Evolutionary conservation across 1,140 invertebrate genomes (phyloP), one percentile per base, ranked within the genome.

Genomic region (Batillaria attramentaria): DNA sequence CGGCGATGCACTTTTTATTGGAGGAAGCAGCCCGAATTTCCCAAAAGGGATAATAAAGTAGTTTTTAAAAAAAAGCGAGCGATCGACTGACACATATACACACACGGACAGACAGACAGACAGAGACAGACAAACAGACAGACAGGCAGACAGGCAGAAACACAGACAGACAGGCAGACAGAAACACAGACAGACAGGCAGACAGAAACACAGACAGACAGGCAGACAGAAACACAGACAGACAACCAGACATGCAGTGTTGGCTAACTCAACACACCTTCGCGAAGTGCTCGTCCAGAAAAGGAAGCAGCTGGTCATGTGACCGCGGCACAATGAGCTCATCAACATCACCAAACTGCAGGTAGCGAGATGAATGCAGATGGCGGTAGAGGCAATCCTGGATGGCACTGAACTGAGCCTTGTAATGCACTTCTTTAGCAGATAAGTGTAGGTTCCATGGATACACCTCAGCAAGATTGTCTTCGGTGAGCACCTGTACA

Each of bases 301-400:
- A 31, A 31, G 42, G 10, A 31, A 72, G 39, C 24, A 72, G 70
- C 5, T 20, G 41, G 69, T 43, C 16, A 1, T 5, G 28, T 6
- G 70, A 74, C 46, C 72, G 33, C 28, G 74, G 74, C 24, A 77
- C 74, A 42, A 57, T 10, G 41, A 66, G 10, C 31, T 77, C 74
- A 62, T 77, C 74, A 20, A 77, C 33, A 43, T 77, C 74, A 5
- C 60, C 74, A 42, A 65, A 77, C 4, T 66, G 62, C 57, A 77
- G 24, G 13, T 68, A 77, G 16, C 60, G 57, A 0, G 74, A 76
- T 37, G 35, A 33, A 31, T 66, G 57, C 74, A 77, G 60, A 33
- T 43, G 24, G 13, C 74, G 37, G 42, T 66, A 66, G 41, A 77
- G 62, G 18, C 74, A 77, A 37, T 77, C 74, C n/a, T 77, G 74